Percentiles rank a stretch among this genome's conserved stretches.
Conservation (phyloP, 2,888 invertebrate genomes). For the Ophion obscuratus region DNA sequence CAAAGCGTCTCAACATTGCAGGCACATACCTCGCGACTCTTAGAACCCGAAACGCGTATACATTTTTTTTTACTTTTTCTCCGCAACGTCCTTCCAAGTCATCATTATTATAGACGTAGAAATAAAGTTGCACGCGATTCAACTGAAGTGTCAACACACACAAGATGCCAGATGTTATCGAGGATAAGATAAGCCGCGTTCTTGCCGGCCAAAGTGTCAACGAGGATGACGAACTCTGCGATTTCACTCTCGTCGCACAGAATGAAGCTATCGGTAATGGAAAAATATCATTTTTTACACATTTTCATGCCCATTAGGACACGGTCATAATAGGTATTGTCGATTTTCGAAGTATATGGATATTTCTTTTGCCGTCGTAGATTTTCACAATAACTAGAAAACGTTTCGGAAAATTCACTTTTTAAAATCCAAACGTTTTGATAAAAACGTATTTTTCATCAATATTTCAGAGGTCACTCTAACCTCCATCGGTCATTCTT, state of each 20-base stretch:
- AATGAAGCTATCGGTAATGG: conserved; percentile 89
- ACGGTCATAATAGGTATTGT: too few species aligned
- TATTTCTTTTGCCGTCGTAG: neutral
- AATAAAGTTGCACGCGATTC: neutral
- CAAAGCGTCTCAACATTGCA: conserved; percentile 31
- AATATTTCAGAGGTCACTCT: neutral
- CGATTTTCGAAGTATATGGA: neutral
- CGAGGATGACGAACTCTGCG: conserved; percentile 90
- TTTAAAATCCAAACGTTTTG: neutral
- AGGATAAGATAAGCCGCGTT: conserved; percentile 87
- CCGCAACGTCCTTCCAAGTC: neutral
- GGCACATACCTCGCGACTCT: conserved; percentile 5
- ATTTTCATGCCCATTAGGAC: neutral
- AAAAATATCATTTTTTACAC: conserved; percentile 5
- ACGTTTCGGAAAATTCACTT: neutral
- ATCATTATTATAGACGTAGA: neutral
- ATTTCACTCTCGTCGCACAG: conserved; percentile 93
- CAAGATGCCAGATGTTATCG: conserved; percentile 86
- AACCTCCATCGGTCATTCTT: neutral
- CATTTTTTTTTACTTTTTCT: neutral
- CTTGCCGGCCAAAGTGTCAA: conserved; percentile 88
- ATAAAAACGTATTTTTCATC: too few species aligned
- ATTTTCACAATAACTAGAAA: too few species aligned
- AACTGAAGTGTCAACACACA: conserved; percentile 52
- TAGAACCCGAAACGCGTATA: conserved; percentile 7